Conservation (phyloP, 2,888 invertebrate genomes). For the Oconnorella tubifera region DNA sequence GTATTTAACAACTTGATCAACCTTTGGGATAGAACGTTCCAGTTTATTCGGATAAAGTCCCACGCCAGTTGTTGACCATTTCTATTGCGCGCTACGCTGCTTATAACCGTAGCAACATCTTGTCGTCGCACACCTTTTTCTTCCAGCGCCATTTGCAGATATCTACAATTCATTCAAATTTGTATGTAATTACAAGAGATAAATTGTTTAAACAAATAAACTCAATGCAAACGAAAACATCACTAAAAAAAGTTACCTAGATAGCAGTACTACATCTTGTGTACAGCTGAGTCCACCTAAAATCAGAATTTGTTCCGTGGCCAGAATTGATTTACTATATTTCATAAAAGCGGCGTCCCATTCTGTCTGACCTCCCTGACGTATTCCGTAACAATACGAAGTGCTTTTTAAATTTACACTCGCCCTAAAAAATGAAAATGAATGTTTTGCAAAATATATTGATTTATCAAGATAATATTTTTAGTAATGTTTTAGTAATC, state of each 20-base stretch:
- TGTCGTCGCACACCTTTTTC: slow-evolving; percentile 42
- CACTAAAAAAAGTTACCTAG: background rate
- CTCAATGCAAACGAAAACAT: background rate
- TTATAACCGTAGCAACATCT: slow-evolving; percentile 43
- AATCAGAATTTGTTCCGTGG: background rate
- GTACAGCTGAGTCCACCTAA: background rate
- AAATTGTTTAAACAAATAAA: background rate
- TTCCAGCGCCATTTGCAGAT: slow-evolving; percentile 40
- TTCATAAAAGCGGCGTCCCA: background rate
- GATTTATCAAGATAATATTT: no score
- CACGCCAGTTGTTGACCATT: slow-evolving; percentile 45
- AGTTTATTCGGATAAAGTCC: slow-evolving; percentile 46
- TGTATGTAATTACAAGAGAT: no score
- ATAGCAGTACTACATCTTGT: background rate
- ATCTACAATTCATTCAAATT: slow-evolving; percentile 37
- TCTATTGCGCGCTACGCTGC: slow-evolving; percentile 41
- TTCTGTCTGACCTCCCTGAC: background rate
- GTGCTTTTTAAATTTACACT: background rate
- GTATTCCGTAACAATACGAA: background rate
- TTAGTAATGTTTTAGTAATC: no score
- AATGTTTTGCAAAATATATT: no score
- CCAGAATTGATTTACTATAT: background rate
- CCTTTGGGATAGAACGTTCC: slow-evolving; percentile 42
- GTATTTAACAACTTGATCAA: no score
- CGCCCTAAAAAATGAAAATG: background rate